phyloP scores from a whole-genome alignment of 2,113 vertebrate genomes.

The Alexandromys fortis region DNA sequence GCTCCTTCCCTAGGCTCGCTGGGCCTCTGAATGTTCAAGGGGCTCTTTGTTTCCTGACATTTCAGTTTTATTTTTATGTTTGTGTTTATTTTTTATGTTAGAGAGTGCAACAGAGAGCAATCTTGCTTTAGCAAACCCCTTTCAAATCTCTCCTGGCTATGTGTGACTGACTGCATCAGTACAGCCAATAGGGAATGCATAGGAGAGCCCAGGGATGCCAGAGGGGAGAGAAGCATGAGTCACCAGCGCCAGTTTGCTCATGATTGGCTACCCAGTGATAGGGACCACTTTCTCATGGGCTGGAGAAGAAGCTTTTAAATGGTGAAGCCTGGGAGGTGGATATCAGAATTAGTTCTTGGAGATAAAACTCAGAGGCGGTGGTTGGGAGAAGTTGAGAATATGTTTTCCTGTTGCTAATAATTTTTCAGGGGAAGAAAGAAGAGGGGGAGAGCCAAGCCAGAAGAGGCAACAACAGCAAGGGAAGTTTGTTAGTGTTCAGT shows the following conservation, averaged over 20 bases:
- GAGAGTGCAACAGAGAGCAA: background rate
- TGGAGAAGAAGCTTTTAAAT: background rate
- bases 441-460: accelerated
- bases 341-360: background rate
- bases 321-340: background rate
- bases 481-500: background rate
- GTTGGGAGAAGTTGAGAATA: background rate
- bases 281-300: background rate
- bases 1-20: background rate
- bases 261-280: background rate
- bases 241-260: accelerated
- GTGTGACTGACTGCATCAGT: background rate
- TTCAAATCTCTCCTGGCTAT: background rate
- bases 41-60: background rate
- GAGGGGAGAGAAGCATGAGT: background rate
- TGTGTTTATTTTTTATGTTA: background rate
- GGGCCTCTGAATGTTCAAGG: background rate
- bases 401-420: background rate
- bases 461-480: background rate
- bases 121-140: background rate
- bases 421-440: background rate
- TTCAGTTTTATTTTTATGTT: background rate
- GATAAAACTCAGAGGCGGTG: background rate
- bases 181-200: background rate
- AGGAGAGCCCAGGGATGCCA: no score